Evolutionary conservation across 2,888 invertebrate genomes (phyloP).

Genomic region (Sphinx pinastri): DNA sequence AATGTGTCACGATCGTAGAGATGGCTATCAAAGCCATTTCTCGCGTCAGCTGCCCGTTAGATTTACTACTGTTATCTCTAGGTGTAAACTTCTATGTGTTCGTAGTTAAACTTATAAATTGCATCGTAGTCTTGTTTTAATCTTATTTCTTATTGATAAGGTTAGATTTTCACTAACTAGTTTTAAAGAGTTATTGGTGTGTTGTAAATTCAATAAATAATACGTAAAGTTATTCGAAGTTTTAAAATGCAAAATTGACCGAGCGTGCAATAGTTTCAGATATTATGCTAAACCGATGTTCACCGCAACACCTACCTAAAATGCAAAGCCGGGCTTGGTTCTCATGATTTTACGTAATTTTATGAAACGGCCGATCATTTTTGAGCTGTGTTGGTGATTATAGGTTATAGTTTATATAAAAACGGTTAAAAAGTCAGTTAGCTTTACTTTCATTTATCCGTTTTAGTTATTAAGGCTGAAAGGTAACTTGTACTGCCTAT

Average conservation of each 20-base stretch:
- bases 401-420: not conserved
- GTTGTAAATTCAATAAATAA: too few relatives aligned
- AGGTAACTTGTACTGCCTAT: not conserved
- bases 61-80: conserved; percentile 35
- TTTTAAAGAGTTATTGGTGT: not conserved
- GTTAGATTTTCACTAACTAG: not conserved
- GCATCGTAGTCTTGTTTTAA: not conserved
- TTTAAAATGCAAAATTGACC: too few relatives aligned
- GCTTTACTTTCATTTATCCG: not conserved
- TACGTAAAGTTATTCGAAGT: too few relatives aligned
- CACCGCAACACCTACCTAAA: not conserved
- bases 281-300: not conserved
- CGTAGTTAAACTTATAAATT: conserved; percentile 3
- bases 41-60: conserved; percentile 31
- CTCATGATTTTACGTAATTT: conserved; percentile 17
- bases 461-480: not conserved
- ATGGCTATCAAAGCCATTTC: conserved; percentile 33
- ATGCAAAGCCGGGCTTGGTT: not conserved
- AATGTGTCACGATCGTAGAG: conserved; percentile 27
- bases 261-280: too few relatives aligned
- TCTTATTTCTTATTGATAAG: not conserved
- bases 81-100: conserved; percentile 10
- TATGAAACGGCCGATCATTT: conserved; percentile 18
- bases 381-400: not conserved
- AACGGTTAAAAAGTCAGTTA: not conserved